Evolutionary conservation across 1,140 invertebrate genomes (phyloP), one percentile per base, ranked within the genome.

Genomic region (silkworm (Bombyx mori)): DNA sequence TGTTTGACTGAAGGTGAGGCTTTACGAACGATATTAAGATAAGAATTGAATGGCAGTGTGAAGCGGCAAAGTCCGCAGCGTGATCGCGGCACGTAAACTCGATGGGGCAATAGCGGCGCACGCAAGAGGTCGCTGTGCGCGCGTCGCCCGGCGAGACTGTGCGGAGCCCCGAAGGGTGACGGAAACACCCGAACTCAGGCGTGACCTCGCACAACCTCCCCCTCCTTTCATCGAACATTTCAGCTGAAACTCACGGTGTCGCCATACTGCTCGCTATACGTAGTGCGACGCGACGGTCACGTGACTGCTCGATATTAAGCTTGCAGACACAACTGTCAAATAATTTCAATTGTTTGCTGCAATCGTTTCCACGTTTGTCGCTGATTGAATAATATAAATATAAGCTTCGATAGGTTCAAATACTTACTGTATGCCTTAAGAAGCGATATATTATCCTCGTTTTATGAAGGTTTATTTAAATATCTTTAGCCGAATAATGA

Each of bases 41-140:
- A 82, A 82, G 70, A 73, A 77, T 83, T 77, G 67, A 70, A 68
- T 81, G 80, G 80, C 82, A 86, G 80, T 86, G 80, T 79, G 69
- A 80, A 70, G 77, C 76, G 78, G 75, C 60, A 64, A 79, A 73
- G 72, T 71, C 78, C 77, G 79, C 81, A 79, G 81, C 81, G 81
- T 84, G 83, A 62, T 78, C 73, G 72, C 75, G 62, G 72, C 68
- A 78, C 75, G 76, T 72, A 70, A 76, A 80, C 77, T 76, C 71
- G 70, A 68, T 67, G 66, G 75, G 63, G 68, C 64, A 69, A 71
- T 62, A 65, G 58, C 74, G 75, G 78, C 79, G 82, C 79, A 75
- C 75, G 79, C 79, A 76, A 69, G 71, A 68, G 67, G 76, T 65
- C 72, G 71, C 74, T 67, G 58, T 76, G 77, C 76, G 77, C 77